These are phyloP conservation scores for Pachyramphus minor DNA, from an alignment of 2,113 vertebrate species.

Conservation along the genomic window DNA sequence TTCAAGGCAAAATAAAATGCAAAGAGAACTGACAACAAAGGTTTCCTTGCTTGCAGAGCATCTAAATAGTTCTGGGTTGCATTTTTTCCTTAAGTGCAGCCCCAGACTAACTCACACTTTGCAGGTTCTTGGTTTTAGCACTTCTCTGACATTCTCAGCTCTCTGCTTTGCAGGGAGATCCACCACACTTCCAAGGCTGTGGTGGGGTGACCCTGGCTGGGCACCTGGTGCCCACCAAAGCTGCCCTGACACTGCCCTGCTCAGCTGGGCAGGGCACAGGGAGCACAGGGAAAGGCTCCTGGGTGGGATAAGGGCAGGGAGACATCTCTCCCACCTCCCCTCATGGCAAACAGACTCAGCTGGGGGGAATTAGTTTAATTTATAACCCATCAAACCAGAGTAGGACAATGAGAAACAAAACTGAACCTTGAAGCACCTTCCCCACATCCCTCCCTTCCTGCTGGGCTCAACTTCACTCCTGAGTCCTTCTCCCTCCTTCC, in stretches of 20 bases:
- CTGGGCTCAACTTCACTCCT: neutral
- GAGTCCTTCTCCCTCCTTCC: neutral
- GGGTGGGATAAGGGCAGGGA: neutral
- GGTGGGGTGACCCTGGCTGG: neutral
- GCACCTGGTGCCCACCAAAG: neutral
- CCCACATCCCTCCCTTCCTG: neutral
- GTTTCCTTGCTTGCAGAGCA: neutral
- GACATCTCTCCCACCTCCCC: neutral
- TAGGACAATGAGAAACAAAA: neutral
- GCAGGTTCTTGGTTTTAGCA: too few species aligned
- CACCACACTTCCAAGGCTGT: neutral
- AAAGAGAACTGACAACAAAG: neutral
- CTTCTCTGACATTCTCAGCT: neutral
- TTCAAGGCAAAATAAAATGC: neutral
- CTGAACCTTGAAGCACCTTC: neutral
- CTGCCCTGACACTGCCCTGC: neutral
- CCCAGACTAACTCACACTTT: neutral
- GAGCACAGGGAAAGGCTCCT: neutral
- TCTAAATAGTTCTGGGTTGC: neutral
- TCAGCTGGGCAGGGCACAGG: neutral
- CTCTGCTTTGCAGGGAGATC: neutral
- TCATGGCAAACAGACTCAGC: neutral
- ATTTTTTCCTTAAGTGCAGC: neutral
- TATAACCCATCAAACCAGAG: neutral
- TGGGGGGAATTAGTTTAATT: neutral